phyloP scores from a whole-genome alignment of 2,113 vertebrate genomes.

The Chinchilla lanigera region DNA sequence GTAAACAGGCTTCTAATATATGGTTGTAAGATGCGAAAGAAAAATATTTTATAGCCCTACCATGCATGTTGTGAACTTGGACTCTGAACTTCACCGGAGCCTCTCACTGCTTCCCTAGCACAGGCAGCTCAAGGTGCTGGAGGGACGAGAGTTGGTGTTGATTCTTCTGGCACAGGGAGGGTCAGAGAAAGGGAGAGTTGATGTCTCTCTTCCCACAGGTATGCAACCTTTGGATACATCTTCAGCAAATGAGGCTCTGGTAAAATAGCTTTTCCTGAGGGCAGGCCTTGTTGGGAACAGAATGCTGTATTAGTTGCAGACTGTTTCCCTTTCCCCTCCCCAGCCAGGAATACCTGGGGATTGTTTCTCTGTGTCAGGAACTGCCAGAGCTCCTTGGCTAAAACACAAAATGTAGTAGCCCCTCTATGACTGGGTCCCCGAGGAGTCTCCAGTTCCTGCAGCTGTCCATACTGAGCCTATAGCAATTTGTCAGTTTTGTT shows the following conservation, averaged over 20 bases:
- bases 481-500: not conserved
- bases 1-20: not conserved
- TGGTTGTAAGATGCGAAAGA: not conserved
- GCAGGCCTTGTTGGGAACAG: not conserved
- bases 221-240: not conserved
- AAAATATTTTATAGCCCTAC: not conserved
- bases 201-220: not conserved
- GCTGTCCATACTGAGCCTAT: not conserved
- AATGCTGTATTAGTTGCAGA: not conserved
- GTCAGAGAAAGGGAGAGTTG: not conserved
- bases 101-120: not conserved
- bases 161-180: not conserved
- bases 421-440: not conserved
- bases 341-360: not conserved
- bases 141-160: not conserved
- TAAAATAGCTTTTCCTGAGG: not conserved
- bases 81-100: not conserved
- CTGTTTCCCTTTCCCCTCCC: not conserved
- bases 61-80: not conserved
- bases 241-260: not conserved
- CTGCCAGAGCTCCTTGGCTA: not conserved
- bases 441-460: not conserved
- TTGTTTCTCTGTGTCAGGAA: not conserved
- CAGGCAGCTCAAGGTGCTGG: not conserved
- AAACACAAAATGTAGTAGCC: not conserved